Percentiles rank a stretch among this genome's conserved stretches.
Conservation (phyloP, 53 echinoderm and acorn worm species). For the Holothuria scabra region DNA sequence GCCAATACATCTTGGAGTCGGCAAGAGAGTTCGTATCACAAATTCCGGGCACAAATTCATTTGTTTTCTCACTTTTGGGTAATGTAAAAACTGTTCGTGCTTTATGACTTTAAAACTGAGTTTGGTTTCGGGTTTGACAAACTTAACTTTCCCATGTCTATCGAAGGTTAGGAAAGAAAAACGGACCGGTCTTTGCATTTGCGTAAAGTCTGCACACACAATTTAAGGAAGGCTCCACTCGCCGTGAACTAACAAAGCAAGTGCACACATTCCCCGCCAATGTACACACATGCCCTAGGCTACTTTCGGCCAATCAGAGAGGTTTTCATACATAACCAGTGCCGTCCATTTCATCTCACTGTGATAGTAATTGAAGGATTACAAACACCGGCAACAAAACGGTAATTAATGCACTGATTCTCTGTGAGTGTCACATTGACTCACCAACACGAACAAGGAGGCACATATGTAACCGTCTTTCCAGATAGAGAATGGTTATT, state of each 20-base stretch:
- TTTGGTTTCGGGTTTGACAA: neutral
- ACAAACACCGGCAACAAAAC: too few relatives aligned
- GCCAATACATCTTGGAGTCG: too few relatives aligned
- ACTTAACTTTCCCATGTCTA: neutral
- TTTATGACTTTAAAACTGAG: neutral
- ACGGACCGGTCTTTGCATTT: neutral
- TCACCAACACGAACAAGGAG: too few relatives aligned
- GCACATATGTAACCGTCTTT: too few relatives aligned
- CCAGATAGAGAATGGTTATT: too few relatives aligned
- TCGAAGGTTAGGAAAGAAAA: neutral
- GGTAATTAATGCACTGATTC: too few relatives aligned
- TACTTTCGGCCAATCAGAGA: slow-evolving; percentile 1
- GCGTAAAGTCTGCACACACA: neutral
- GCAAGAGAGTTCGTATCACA: neutral
- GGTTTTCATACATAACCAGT: too few relatives aligned
- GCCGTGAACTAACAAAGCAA: neutral
- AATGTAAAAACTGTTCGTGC: neutral
- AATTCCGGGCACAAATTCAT: slow-evolving; percentile 1
- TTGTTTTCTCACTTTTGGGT: neutral
- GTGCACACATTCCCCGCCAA: slow-evolving; percentile 28
- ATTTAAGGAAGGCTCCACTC: neutral
- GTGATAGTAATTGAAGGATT: too few relatives aligned
- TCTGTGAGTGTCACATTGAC: too few relatives aligned
- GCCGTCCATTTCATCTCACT: too few relatives aligned
- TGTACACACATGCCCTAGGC: slow-evolving; percentile 16